These are phyloP conservation scores for Xenopus borealis DNA, from an alignment of 2,113 vertebrate species.

Conservation along the genomic window DNA sequence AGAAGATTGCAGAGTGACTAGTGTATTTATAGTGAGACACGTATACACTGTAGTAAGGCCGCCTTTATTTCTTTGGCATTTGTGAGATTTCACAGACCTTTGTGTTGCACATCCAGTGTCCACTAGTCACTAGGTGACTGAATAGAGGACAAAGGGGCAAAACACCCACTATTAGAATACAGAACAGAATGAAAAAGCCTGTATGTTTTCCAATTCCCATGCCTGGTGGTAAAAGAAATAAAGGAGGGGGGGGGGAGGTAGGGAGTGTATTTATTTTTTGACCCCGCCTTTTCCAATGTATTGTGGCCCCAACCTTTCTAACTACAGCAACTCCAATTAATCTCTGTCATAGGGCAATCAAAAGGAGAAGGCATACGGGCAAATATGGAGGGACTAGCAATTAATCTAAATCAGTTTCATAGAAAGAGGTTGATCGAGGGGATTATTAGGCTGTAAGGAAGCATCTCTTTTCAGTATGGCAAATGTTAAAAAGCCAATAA, in stretches of 20 bases:
- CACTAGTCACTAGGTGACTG: constrained; percentile 27
- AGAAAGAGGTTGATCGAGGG: constrained; percentile 60
- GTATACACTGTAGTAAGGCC: too few species aligned
- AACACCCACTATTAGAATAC: neutral
- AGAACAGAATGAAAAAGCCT: constrained; percentile 2
- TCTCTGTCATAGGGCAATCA: constrained; percentile 68
- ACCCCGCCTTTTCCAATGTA: constrained; percentile 15
- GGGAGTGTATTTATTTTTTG: constrained; percentile 31
- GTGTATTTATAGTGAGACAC: too few species aligned
- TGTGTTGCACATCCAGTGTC: constrained; percentile 1
- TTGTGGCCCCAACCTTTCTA: neutral
- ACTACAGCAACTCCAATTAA: constrained; percentile 57
- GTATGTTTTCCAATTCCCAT: constrained; percentile 36
- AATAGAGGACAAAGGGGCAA: constrained; percentile 37
- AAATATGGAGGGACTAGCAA: constrained; percentile 67
- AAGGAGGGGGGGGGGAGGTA: constrained; percentile 6
- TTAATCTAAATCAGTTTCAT: constrained; percentile 68
- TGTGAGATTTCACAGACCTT: constrained; percentile 15
- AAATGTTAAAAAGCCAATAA: neutral
- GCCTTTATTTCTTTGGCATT: neutral
- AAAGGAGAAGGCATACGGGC: constrained; percentile 62
- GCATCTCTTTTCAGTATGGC: constrained; percentile 1
- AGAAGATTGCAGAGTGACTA: too few species aligned
- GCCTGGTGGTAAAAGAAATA: constrained; percentile 12
- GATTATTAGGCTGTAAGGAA: constrained; percentile 19